These are phyloP conservation scores for Holocentrus rufus DNA, from an alignment of 2,797 vertebrate genomes.

Conservation along the genomic window DNA sequence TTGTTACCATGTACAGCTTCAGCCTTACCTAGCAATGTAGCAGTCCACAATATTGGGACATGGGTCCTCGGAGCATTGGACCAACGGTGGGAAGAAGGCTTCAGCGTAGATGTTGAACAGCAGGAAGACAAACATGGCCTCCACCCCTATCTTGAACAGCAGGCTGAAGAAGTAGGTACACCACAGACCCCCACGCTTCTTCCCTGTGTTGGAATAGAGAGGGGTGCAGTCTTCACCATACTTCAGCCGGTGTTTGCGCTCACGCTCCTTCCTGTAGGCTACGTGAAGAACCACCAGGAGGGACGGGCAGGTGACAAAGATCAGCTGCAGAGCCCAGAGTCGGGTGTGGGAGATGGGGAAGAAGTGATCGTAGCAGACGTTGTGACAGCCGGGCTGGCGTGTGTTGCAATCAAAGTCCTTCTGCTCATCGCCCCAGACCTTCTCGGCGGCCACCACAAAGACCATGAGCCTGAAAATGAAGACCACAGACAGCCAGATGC, in stretches of 20 bases:
- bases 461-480: slow-evolving; percentile 92
- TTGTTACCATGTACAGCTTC: neutral
- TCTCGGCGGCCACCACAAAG: slow-evolving; percentile 89
- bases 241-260: slow-evolving; percentile 77
- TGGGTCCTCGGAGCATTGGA: slow-evolving; percentile 83
- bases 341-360: slow-evolving; percentile 89
- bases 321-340: slow-evolving; percentile 93
- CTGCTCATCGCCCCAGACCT: slow-evolving; percentile 91
- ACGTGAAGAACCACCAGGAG: slow-evolving; percentile 92
- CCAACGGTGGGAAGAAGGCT: slow-evolving; percentile 85
- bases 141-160: slow-evolving; percentile 85
- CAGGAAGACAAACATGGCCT: slow-evolving; percentile 85
- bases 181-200: slow-evolving; percentile 91
- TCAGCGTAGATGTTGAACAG: slow-evolving; percentile 86
- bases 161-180: slow-evolving; percentile 92
- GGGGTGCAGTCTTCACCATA: slow-evolving; percentile 66
- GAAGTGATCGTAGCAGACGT: slow-evolving; percentile 90
- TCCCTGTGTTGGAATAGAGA: slow-evolving; percentile 81
- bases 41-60: slow-evolving; percentile 89
- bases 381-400: slow-evolving; percentile 88
- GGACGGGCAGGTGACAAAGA: slow-evolving; percentile 91
- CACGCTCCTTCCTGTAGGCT: slow-evolving; percentile 86
- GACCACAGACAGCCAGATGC: slow-evolving; percentile 91
- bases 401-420: slow-evolving; percentile 94
- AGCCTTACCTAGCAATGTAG: slow-evolving; percentile 81